Evolutionary conservation across 2,797 vertebrate genomes (phyloP).

Genomic region (Typhlichthys subterraneus): DNA sequence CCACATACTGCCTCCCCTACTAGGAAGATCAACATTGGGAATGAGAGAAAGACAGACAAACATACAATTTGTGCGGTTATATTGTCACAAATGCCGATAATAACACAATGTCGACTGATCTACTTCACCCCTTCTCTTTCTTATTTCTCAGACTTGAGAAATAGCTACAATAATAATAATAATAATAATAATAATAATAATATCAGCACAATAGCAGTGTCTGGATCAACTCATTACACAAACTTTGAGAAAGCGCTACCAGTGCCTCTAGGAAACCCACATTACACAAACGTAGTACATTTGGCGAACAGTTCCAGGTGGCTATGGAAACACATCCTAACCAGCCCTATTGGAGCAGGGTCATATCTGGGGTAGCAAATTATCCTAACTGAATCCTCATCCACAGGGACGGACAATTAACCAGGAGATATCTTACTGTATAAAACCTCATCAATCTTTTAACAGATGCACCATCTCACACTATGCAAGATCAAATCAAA

Average conservation of each 20-base stretch:
- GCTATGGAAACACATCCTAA: slow-evolving; percentile 65
- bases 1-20: background rate
- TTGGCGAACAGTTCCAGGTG: slow-evolving; percentile 54
- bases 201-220: no score
- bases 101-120: no score
- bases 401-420: background rate
- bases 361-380: slow-evolving; percentile 1
- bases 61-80: no score
- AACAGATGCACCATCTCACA: no score
- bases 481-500: no score
- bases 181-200: no score
- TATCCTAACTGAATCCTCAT: slow-evolving; percentile 3
- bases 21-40: slow-evolving; percentile 61
- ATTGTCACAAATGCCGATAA: no score
- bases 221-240: slow-evolving; percentile 2
- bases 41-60: slow-evolving; percentile 11
- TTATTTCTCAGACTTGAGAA: no score
- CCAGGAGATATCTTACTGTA: background rate
- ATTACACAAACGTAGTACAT: slow-evolving; percentile 64
- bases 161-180: no score
- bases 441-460: no score
- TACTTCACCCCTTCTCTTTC: no score
- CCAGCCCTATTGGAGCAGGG: slow-evolving; percentile 25
- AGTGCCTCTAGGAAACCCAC: slow-evolving; percentile 2
- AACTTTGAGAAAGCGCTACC: slow-evolving; percentile 31